Conservation (phyloP, 1,140 invertebrate genomes). For the Latrodectus geometricus region DNA sequence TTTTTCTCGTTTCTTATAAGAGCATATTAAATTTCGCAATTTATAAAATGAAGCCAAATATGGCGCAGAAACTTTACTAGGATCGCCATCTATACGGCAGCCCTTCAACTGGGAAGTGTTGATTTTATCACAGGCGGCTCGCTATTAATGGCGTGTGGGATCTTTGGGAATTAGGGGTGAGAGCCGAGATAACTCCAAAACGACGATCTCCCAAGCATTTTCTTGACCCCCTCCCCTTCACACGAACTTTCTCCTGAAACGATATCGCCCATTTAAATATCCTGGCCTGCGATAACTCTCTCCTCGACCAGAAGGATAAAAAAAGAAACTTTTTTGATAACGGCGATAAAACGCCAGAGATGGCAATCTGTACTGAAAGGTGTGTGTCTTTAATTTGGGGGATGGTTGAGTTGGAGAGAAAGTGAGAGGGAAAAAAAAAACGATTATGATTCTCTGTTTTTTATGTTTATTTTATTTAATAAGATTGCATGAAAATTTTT, state of each 20-base stretch:
- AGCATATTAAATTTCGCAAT: neutral
- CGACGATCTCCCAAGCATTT: slow-evolving; percentile 51
- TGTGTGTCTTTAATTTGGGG: slow-evolving; percentile 51
- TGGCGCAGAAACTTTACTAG: neutral
- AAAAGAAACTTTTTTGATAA: slow-evolving; percentile 42
- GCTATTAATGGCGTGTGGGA: slow-evolving; percentile 57
- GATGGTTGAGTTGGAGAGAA: neutral
- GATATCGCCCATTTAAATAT: slow-evolving; percentile 61
- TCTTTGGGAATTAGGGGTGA: slow-evolving; percentile 60
- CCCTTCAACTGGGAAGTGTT: slow-evolving; percentile 49
- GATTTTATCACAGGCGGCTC: slow-evolving; percentile 54
- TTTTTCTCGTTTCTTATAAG: too few relatives aligned
- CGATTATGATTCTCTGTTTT: slow-evolving; percentile 27
- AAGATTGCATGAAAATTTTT: slow-evolving; percentile 61
- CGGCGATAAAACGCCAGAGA: slow-evolving; percentile 45
- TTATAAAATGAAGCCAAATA: slow-evolving; percentile 8
- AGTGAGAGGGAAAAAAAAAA: slow-evolving; percentile 13
- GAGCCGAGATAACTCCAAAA: slow-evolving; percentile 40
- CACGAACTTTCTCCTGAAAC: slow-evolving; percentile 5
- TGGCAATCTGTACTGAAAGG: slow-evolving; percentile 40
- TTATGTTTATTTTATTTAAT: slow-evolving; percentile 60
- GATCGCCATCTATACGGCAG: slow-evolving; percentile 7
- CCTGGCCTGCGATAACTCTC: slow-evolving; percentile 40
- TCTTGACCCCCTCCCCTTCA: slow-evolving; percentile 22
- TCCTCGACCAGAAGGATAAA: slow-evolving; percentile 6